Conservation (phyloP, 2,888 invertebrate species). For the Calephelis perditalis region DNA sequence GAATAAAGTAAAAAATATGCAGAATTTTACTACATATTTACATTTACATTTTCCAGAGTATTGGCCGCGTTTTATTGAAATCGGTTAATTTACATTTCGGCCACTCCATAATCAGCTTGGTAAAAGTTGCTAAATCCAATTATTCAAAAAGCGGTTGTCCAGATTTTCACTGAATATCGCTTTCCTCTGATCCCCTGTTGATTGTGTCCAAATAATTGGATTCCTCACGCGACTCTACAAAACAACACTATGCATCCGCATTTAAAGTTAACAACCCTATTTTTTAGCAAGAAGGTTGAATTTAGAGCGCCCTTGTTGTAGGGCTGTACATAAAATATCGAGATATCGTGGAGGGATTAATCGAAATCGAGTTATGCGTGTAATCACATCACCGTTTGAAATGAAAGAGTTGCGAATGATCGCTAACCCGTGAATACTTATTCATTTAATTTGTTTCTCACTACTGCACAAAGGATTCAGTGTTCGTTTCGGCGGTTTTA, state of each 20-base stretch:
- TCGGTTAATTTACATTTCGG: neutral
- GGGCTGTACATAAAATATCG: conserved; percentile 10
- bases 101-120: conserved; percentile 16
- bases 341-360: conserved; percentile 35
- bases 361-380: conserved; percentile 39
- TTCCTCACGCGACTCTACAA: conserved; percentile 36
- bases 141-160: conserved; percentile 33
- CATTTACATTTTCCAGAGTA: too few species aligned
- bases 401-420: conserved; percentile 30
- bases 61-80: too few species aligned
- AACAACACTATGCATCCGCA: conserved; percentile 25
- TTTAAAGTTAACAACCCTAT: conserved; percentile 18
- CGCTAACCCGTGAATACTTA: conserved; percentile 21
- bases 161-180: conserved; percentile 19
- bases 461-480: conserved; percentile 7
- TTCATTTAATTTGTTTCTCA: conserved; percentile 20
- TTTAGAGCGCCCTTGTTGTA: conserved; percentile 11
- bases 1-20: too few species aligned
- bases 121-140: conserved; percentile 30
- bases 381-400: conserved; percentile 32
- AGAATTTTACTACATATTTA: too few species aligned
- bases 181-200: conserved; percentile 46
- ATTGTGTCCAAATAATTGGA: conserved; percentile 66
- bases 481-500: conserved; percentile 9
- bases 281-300: conserved; percentile 16